Evolutionary conservation across 1,140 invertebrate species (phyloP).

Genomic region (Dendrolimus kikuchii): DNA sequence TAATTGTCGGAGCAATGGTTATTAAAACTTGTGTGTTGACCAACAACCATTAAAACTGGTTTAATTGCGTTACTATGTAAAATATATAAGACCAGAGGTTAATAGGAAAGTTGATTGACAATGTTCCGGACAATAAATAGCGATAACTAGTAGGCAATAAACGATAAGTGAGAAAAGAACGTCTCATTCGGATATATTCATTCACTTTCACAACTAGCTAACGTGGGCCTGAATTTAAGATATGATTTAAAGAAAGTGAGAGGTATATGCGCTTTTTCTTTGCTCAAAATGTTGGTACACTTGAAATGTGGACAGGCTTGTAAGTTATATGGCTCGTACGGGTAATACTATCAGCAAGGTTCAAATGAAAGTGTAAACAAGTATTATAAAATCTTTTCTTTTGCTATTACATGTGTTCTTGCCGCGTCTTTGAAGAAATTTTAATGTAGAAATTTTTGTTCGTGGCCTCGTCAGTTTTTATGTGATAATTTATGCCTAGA

Average conservation of each 20-base stretch:
- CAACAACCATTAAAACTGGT: too few species aligned
- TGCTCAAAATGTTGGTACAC: slow-evolving; percentile 43
- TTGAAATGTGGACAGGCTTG: slow-evolving; percentile 2
- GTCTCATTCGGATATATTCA: slow-evolving; percentile 22
- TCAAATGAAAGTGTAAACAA: slow-evolving; percentile 5
- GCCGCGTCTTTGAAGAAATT: too few species aligned
- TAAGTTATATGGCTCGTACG: neutral
- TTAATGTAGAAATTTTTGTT: too few species aligned
- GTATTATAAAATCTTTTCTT: too few species aligned
- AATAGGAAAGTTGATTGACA: slow-evolving; percentile 37
- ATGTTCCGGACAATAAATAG: slow-evolving; percentile 32
- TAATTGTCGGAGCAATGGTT: too few species aligned
- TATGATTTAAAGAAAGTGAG: slow-evolving; percentile 54
- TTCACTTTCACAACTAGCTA: slow-evolving; percentile 51
- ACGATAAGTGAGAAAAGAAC: slow-evolving; percentile 31
- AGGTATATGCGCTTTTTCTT: slow-evolving; percentile 51
- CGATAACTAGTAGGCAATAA: slow-evolving; percentile 36
- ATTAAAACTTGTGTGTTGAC: too few species aligned
- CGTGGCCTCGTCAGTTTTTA: too few species aligned
- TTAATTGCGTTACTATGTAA: too few species aligned
- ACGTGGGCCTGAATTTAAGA: slow-evolving; percentile 37
- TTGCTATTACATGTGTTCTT: too few species aligned
- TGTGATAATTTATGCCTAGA: too few species aligned
- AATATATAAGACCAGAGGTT: slow-evolving; percentile 3
- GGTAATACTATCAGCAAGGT: neutral